These are phyloP conservation scores for Lamellibrachia luymesi DNA, from an alignment of 1,140 invertebrate genomes.

Conservation along the genomic window DNA sequence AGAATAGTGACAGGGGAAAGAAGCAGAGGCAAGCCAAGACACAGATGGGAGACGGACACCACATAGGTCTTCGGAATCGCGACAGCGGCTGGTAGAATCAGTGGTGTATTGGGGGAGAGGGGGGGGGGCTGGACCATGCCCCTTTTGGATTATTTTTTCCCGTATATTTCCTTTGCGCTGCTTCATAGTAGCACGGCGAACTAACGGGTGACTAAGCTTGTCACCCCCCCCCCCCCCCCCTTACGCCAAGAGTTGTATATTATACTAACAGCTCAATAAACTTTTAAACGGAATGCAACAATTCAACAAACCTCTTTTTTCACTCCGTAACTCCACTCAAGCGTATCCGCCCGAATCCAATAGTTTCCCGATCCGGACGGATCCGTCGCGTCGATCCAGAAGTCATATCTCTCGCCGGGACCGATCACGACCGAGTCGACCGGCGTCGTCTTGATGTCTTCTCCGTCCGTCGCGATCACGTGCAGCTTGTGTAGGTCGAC, in stretches of 20 bases:
- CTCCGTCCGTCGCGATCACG: slow-evolving; percentile 8
- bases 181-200: too few species aligned
- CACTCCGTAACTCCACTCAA: not conserved
- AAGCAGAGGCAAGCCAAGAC: too few species aligned
- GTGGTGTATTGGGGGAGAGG: too few species aligned
- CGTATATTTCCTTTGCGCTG: too few species aligned
- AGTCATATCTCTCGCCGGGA: slow-evolving; percentile 23
- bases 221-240: too few species aligned
- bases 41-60: too few species aligned
- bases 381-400: slow-evolving; percentile 22
- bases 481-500: slow-evolving; percentile 16
- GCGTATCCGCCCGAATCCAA: slow-evolving; percentile 17
- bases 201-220: too few species aligned
- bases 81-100: too few species aligned
- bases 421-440: slow-evolving; percentile 15
- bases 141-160: too few species aligned
- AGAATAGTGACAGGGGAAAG: too few species aligned
- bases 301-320: not conserved
- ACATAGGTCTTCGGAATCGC: too few species aligned
- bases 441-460: not conserved
- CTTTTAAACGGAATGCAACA: not conserved
- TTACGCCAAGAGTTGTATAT: not conserved
- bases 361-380: slow-evolving; percentile 6
- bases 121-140: too few species aligned
- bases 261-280: not conserved